These are phyloP conservation scores for Molossus molossus DNA, from an alignment of 2,797 vertebrate genomes.

Conservation along the genomic window DNA sequence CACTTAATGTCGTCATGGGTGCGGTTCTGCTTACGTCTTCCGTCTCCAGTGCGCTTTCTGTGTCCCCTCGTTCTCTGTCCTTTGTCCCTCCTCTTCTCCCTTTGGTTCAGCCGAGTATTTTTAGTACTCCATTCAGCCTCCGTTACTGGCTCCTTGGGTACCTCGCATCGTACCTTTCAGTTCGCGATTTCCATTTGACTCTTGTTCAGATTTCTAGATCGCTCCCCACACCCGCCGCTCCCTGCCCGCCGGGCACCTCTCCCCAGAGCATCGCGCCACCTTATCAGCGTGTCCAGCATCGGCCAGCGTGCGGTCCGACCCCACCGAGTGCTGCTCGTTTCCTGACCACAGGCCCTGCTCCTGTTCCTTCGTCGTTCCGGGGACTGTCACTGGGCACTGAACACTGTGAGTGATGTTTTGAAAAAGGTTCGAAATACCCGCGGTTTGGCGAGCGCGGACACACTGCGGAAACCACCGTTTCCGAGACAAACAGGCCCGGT, in stretches of 20 bases:
- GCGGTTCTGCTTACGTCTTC: neutral
- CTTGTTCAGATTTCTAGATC: neutral
- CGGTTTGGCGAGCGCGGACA: neutral
- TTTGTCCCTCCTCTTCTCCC: neutral
- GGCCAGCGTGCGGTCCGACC: neutral
- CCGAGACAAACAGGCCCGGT: neutral
- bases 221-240: neutral
- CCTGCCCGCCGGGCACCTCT: no score
- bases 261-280: no score
- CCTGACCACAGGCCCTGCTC: neutral
- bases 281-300: no score
- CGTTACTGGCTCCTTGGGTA: no score
- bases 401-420: no score
- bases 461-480: neutral
- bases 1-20: no score
- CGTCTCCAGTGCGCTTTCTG: neutral
- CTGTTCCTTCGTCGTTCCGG: neutral
- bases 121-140: neutral
- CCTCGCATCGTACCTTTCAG: neutral
- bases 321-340: neutral
- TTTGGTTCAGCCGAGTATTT: neutral
- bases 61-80: neutral
- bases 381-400: neutral
- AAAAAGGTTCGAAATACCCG: fast-evolving
- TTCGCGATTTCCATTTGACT: neutral